These are phyloP conservation scores for Cetoscarus ocellatus DNA, from an alignment of 2,797 vertebrate genomes.

Conservation along the genomic window DNA sequence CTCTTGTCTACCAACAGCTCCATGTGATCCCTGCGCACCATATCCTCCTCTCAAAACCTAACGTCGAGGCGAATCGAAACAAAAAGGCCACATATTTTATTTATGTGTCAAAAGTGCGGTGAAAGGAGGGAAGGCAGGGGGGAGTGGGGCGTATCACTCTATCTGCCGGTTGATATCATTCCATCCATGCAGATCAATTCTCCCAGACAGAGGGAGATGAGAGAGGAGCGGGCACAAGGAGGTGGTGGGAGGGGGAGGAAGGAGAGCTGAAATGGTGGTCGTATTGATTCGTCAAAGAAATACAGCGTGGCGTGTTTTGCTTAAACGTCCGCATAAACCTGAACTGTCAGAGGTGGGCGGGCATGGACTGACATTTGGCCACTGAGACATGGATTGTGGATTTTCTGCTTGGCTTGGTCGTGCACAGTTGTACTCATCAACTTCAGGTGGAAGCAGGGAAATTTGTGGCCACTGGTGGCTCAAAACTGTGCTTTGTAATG, in stretches of 20 bases:
- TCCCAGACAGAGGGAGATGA: slow-evolving; percentile 74
- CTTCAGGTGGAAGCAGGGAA: slow-evolving; percentile 13
- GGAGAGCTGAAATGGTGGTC: slow-evolving; percentile 77
- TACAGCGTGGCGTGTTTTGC: slow-evolving; percentile 80
- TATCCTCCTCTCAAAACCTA: slow-evolving; percentile 64
- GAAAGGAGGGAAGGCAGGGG: slow-evolving; percentile 65
- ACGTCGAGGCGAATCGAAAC: slow-evolving; percentile 70
- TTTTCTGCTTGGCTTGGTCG: slow-evolving; percentile 57
- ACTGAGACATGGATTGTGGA: slow-evolving; percentile 56
- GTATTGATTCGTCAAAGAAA: slow-evolving; percentile 85
- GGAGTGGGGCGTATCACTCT: slow-evolving; percentile 73
- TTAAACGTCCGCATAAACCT: slow-evolving; percentile 84
- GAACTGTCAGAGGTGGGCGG: slow-evolving; percentile 77
- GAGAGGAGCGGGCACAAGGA: slow-evolving; percentile 47
- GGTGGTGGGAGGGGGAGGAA: slow-evolving; percentile 51
- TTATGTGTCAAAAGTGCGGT: slow-evolving; percentile 83
- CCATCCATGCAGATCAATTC: slow-evolving; percentile 79
- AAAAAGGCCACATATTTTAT: slow-evolving; percentile 86
- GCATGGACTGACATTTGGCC: slow-evolving; percentile 68
- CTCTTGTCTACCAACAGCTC: slow-evolving; percentile 65
- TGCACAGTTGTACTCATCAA: slow-evolving; percentile 16
- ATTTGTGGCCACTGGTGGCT: neutral
- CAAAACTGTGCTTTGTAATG: neutral
- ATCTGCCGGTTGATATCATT: slow-evolving; percentile 77
- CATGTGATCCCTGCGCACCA: slow-evolving; percentile 58